Conservation (phyloP, 2,113 vertebrate genomes). For the Otolemur garnettii region DNA sequence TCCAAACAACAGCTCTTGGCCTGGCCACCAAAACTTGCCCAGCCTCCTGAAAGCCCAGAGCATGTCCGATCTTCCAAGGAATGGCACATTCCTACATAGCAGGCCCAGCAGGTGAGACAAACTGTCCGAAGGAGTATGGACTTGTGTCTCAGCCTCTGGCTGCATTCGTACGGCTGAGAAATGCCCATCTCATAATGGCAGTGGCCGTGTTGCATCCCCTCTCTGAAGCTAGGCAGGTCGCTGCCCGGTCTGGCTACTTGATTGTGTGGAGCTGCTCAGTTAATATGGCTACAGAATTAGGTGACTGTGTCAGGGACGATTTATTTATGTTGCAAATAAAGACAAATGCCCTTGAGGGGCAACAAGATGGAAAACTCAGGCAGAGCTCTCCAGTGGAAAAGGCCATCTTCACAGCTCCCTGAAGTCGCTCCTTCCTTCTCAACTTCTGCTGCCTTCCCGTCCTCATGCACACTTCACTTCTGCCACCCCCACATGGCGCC, state of each 20-base stretch:
- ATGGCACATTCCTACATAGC: background rate
- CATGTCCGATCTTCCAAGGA: background rate
- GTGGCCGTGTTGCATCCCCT: background rate
- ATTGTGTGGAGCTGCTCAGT: background rate
- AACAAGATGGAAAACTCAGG: background rate
- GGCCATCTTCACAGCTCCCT: background rate
- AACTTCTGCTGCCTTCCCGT: constrained; percentile 46
- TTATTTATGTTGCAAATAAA: background rate
- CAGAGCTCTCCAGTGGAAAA: background rate
- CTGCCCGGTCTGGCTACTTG: background rate
- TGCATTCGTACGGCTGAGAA: background rate
- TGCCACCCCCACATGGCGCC: constrained; percentile 57
- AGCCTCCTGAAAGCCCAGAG: background rate
- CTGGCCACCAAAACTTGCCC: background rate
- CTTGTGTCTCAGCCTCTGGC: background rate
- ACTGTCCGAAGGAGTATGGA: background rate
- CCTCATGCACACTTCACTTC: background rate
- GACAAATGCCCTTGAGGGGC: constrained; percentile 14
- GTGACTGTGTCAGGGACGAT: background rate
- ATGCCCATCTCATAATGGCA: too few species aligned
- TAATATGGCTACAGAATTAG: background rate
- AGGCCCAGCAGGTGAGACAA: background rate
- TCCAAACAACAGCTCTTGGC: too few species aligned
- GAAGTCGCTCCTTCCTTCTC: background rate
- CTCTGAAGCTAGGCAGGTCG: background rate